Evolutionary conservation across 2,113 vertebrate species (phyloP), one percentile per base, ranked within the genome.

Genomic region (Muscicapa adusta): DNA sequence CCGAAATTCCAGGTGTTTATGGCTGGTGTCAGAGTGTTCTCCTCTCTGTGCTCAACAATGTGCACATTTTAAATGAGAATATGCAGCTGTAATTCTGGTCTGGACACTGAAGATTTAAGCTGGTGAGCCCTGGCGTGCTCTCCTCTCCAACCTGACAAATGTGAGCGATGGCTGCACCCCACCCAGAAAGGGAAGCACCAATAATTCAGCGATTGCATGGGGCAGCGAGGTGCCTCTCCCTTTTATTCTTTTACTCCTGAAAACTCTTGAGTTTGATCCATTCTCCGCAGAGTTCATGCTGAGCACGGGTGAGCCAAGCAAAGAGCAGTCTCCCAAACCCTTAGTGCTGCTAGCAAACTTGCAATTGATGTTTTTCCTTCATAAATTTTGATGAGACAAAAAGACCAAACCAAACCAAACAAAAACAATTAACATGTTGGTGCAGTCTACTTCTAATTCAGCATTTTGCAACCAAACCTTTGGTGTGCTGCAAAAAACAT

Each of bases 81-180:
- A 28, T 26, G 38, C 36, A 78, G 74, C 62, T 68, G 58, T 92
- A 60, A 85, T 81, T 94, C 77, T 36, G 63, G 70, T 91, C 82
- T 88, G 93, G 82, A 91, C 88, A 53, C 42, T 68, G 38, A 82
- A 51, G 83, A 72, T 88, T 93, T 50, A 38, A 88, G 31, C 82
- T 19, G 31, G 51, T 62, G 94, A 93, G 65, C 51, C 60, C 73
- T 67, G 75, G 38, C 50, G n/a, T 70, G 89, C 68, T 92, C 71
- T 76, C 53, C 72, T 94, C 66, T 74, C 54, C 83, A 68, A 40
- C 84, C 70, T 81, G 88, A 94, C 95, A 72, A 82, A 78, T 72
- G 50, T 0, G 25, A 72, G 79, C 42, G 42, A 94, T 56, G 85
- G 43, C 65, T 74, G 45, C 82, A 70, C 96, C 57, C 60, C 78